Evolutionary conservation across 1,140 invertebrate species (phyloP), one percentile per base, ranked within the genome.

Genomic region (Bicyclus anynana): DNA sequence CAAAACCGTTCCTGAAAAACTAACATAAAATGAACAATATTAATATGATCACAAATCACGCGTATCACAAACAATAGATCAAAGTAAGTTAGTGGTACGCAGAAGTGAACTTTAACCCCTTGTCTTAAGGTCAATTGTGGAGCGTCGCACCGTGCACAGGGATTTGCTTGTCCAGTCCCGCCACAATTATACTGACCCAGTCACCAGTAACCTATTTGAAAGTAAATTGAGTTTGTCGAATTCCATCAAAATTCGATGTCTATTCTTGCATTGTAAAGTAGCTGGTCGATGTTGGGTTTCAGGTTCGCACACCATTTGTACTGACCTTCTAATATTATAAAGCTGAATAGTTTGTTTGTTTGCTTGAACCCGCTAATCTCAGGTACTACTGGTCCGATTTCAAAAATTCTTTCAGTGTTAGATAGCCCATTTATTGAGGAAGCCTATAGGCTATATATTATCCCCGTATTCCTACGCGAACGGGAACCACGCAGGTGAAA

Each of bases 201-300:
- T 74, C 58, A 60, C 67, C 57, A 61, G 63, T 74, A 79, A 80
- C 77, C 74, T 71, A 83, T 80, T 83, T 79, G 75, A 69, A 61
- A 46, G 50, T 68, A 73, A 83, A 83, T 83, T 80, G 80, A 83
- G 80, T 83, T 82, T 73, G 77, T 73, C 74, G 62, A 83, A 83
- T 83, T 83, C 72, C 76, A 83, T 83, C 80, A 79, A 79, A 80
- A 77, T 74, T 68, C 65, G 69, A 73, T 65, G 66, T 65, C 66
- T 62, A 62, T 62, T 71, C 69, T 77, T 83, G 80, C 80, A 83
- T 83, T 83, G 76, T 83, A 83, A 83, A 80, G 35, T 55, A 74
- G 67, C 33, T 47, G 35, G 42, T 20, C 37, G 37, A 40, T 40
- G 12, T 37, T 14, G 13, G 3, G 13, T 13, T 37, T 23, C 17